Evolutionary conservation across 2,888 invertebrate genomes (phyloP).

Genomic region (Pachycephus smyrnensis): DNA sequence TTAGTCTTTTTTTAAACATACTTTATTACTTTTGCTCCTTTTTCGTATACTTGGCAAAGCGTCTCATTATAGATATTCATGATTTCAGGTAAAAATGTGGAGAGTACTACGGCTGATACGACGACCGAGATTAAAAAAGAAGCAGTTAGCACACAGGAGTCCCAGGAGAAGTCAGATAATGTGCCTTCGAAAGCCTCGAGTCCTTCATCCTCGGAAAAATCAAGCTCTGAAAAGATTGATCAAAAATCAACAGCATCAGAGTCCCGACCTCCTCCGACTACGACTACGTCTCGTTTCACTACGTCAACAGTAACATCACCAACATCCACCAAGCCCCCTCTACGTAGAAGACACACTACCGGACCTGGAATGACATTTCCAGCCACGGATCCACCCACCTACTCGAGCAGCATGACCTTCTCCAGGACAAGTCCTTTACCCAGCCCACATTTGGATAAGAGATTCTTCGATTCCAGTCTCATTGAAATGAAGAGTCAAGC

Average conservation of each 20-base stretch:
- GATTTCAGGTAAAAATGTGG: constrained; percentile 50
- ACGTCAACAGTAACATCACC: constrained; percentile 59
- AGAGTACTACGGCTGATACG: constrained; percentile 24
- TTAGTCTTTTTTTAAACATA: not conserved
- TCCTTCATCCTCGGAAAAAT: constrained; percentile 58
- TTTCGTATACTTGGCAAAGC: not conserved
- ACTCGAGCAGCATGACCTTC: constrained; percentile 63
- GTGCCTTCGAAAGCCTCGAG: constrained; percentile 53
- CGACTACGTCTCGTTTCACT: constrained; percentile 53
- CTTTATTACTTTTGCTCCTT: not conserved
- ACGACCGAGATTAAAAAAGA: constrained; percentile 29
- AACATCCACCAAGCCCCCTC: constrained; percentile 56
- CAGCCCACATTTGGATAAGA: constrained; percentile 80
- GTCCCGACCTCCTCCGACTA: constrained; percentile 29
- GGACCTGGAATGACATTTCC: constrained; percentile 64
- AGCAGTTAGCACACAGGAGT: constrained; percentile 31
- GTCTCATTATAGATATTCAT: not conserved
- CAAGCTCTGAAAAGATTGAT: constrained; percentile 60
- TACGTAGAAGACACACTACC: constrained; percentile 59
- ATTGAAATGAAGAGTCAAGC: constrained; percentile 83
- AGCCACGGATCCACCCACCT: constrained; percentile 62
- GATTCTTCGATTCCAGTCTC: constrained; percentile 85
- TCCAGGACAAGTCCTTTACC: constrained; percentile 67
- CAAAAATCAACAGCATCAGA: constrained; percentile 52
- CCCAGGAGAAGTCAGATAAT: constrained; percentile 48